phyloP scores from a whole-genome alignment of 2,113 vertebrate genomes.

The Montifringilla adamsi region DNA sequence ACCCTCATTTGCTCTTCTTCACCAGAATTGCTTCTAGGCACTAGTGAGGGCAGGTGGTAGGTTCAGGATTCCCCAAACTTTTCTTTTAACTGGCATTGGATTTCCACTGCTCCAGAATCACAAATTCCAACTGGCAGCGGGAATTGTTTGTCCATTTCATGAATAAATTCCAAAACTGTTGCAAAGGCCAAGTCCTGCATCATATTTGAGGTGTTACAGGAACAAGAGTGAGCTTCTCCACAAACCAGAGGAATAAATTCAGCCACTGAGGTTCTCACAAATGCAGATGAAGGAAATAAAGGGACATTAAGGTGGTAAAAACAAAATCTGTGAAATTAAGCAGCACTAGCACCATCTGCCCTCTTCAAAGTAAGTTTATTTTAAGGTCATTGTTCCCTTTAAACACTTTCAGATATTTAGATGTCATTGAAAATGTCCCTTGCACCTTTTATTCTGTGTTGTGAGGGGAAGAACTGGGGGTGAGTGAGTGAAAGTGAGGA shows the following conservation, averaged over 20 bases:
- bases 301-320: neutral
- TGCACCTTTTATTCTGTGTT: neutral
- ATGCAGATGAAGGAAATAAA: neutral
- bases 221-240: neutral
- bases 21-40: neutral
- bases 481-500: neutral
- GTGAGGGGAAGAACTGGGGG: neutral
- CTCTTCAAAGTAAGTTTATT: neutral
- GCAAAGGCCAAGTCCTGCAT: no score
- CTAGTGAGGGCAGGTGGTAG: neutral
- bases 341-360: neutral
- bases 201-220: accelerated
- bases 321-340: neutral
- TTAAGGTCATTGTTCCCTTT: neutral
- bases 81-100: accelerated
- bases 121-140: accelerated
- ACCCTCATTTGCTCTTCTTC: neutral
- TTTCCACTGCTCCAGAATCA: neutral
- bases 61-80: neutral
- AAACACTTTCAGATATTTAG: neutral
- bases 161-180: neutral
- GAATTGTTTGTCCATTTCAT: neutral
- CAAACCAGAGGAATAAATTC: neutral
- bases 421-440: neutral
- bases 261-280: neutral